Evolutionary conservation across 1,140 invertebrate genomes (phyloP).

Genomic region (Episyrphus balteatus): DNA sequence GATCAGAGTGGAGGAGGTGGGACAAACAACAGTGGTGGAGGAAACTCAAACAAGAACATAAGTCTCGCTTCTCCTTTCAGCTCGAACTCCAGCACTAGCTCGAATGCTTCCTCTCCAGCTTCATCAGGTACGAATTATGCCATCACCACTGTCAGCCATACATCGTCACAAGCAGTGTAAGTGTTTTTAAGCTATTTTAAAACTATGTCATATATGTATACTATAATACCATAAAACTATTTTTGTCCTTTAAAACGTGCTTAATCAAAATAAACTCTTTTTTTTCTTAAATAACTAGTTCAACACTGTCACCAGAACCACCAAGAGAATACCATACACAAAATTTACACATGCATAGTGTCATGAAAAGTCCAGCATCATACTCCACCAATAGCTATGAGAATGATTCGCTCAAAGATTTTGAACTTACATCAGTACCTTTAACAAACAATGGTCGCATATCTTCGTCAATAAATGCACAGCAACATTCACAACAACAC

Average conservation of each 20-base stretch:
- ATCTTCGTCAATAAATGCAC: slow-evolving; percentile 22
- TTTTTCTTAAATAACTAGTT: slow-evolving; percentile 1
- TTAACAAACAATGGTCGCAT: slow-evolving; percentile 1
- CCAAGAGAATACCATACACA: slow-evolving; percentile 8
- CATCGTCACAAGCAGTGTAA: too few species aligned
- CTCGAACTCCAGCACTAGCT: too few species aligned
- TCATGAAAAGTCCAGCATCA: slow-evolving; percentile 26
- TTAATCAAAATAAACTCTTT: neutral
- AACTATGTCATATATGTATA: too few species aligned
- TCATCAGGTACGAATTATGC: slow-evolving; percentile 10
- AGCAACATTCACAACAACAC: slow-evolving; percentile 19
- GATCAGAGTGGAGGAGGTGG: slow-evolving; percentile 17
- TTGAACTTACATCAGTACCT: slow-evolving; percentile 18
- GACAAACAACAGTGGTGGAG: neutral
- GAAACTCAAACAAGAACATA: neutral
- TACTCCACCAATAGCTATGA: slow-evolving; percentile 25
- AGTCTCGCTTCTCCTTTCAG: neutral
- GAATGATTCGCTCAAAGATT: slow-evolving; percentile 33
- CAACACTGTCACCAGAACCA: slow-evolving; percentile 16
- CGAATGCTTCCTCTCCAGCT: slow-evolving; percentile 25
- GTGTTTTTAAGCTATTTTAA: too few species aligned
- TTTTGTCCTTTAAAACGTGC: too few species aligned
- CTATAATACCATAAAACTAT: too few species aligned
- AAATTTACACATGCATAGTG: slow-evolving; percentile 5
- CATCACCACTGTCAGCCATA: too few species aligned